phyloP scores from a whole-genome alignment of 2,113 vertebrate species.

The Aythya baeri region DNA sequence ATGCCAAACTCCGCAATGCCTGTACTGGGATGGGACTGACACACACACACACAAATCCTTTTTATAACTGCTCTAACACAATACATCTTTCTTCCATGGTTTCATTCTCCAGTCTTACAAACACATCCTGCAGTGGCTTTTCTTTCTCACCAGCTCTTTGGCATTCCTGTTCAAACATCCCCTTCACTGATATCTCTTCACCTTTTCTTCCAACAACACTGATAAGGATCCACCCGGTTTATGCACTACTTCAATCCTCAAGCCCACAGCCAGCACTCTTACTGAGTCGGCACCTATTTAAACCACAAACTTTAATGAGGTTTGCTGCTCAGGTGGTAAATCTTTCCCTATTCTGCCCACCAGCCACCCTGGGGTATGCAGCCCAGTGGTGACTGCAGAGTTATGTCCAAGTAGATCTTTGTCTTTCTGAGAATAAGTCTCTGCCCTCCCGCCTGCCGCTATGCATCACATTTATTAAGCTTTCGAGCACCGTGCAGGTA shows the following conservation, averaged over 20 bases:
- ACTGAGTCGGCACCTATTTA: neutral
- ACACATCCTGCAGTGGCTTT: neutral
- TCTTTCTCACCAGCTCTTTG: neutral
- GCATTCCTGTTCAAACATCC: neutral
- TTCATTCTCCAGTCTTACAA: neutral
- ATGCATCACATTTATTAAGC: neutral
- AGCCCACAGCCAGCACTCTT: neutral
- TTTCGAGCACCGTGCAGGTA: neutral
- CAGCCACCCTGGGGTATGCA: neutral
- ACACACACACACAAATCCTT: neutral
- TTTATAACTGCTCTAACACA: neutral
- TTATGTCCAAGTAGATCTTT: neutral
- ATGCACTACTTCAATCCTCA: neutral
- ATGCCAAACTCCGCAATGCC: neutral
- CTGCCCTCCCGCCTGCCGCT: neutral
- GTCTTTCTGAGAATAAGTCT: neutral
- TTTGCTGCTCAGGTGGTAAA: neutral
- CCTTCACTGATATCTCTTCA: neutral
- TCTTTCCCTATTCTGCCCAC: neutral
- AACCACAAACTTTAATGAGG: neutral
- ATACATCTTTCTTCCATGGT: neutral
- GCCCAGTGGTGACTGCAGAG: neutral
- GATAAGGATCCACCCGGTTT: neutral
- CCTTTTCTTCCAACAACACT: neutral
- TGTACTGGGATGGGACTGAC: neutral